phyloP scores from a whole-genome alignment of 2,888 invertebrate genomes.

The Sericinus montela region DNA sequence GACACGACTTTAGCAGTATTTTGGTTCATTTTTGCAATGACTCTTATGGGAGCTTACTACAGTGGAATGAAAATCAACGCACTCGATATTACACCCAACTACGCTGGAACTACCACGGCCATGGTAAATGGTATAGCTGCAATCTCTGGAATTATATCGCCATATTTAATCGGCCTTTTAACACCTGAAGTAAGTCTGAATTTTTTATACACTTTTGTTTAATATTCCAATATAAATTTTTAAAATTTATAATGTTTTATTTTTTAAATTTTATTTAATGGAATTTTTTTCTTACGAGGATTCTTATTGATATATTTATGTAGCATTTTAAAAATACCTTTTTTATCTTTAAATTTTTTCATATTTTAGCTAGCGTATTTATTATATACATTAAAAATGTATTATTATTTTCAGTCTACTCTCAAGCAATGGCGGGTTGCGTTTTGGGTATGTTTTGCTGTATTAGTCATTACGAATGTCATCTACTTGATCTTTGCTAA shows the following conservation, averaged over 20 bases:
- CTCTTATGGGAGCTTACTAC: slow-evolving; percentile 85
- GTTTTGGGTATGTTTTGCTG: slow-evolving; percentile 87
- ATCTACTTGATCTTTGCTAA: slow-evolving; percentile 85
- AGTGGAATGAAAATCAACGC: slow-evolving; percentile 84
- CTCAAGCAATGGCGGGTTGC: slow-evolving; percentile 86
- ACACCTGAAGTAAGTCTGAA: slow-evolving; percentile 80
- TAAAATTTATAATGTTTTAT: too few species aligned
- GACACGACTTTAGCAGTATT: slow-evolving; percentile 73
- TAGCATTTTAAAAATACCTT: too few species aligned
- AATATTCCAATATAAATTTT: too few species aligned
- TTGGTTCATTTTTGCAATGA: slow-evolving; percentile 82
- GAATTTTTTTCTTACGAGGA: too few species aligned
- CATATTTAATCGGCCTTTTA: slow-evolving; percentile 80
- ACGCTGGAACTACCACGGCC: slow-evolving; percentile 82
- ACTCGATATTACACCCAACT: slow-evolving; percentile 82
- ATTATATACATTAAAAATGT: too few species aligned
- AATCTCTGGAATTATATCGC: slow-evolving; percentile 80
- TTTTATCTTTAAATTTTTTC: too few species aligned
- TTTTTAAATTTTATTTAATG: too few species aligned
- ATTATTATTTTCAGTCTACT: slow-evolving; percentile 66
- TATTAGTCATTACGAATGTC: slow-evolving; percentile 83
- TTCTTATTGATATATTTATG: too few species aligned
- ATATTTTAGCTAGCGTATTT: too few species aligned
- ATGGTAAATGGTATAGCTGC: slow-evolving; percentile 83
- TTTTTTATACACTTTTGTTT: too few species aligned